These are phyloP conservation scores for Tipula unca DNA, from an alignment of 2,888 invertebrate genomes.

Conservation along the genomic window DNA sequence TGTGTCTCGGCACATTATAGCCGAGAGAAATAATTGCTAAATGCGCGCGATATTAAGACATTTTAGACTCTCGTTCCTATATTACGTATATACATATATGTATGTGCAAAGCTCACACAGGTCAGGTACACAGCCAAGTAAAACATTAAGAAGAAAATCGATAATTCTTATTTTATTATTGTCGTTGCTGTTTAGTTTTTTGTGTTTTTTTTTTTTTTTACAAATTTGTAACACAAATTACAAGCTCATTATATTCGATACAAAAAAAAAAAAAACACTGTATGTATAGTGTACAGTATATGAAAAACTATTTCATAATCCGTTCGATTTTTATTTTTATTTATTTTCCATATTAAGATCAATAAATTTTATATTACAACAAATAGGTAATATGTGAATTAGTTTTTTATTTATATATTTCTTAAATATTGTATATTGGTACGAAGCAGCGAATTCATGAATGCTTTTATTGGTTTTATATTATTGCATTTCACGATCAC, in stretches of 20 bases:
- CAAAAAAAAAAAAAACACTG: no score
- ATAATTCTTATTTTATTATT: not conserved
- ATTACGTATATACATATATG: not conserved
- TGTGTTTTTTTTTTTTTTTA: not conserved
- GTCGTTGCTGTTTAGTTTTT: not conserved
- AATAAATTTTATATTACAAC: not conserved
- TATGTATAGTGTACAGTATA: no score
- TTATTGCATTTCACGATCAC: not conserved
- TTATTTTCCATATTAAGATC: not conserved
- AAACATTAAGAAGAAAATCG: not conserved
- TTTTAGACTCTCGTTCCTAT: not conserved
- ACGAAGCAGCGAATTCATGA: not conserved
- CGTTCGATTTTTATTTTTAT: not conserved
- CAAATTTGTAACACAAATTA: slow-evolving; percentile 8
- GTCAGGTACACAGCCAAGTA: not conserved
- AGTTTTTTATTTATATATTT: not conserved
- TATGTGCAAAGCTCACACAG: not conserved
- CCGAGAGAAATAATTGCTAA: not conserved
- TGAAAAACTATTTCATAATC: not conserved
- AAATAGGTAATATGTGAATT: not conserved
- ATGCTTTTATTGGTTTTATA: not conserved
- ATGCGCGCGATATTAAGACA: not conserved
- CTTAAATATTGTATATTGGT: not conserved
- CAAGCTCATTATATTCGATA: not conserved
- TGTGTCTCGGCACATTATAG: no score